Percentiles rank a stretch among this genome's conserved stretches.
Conservation (phyloP, 2,797 vertebrate species). For the Melanogrammus aeglefinus region DNA sequence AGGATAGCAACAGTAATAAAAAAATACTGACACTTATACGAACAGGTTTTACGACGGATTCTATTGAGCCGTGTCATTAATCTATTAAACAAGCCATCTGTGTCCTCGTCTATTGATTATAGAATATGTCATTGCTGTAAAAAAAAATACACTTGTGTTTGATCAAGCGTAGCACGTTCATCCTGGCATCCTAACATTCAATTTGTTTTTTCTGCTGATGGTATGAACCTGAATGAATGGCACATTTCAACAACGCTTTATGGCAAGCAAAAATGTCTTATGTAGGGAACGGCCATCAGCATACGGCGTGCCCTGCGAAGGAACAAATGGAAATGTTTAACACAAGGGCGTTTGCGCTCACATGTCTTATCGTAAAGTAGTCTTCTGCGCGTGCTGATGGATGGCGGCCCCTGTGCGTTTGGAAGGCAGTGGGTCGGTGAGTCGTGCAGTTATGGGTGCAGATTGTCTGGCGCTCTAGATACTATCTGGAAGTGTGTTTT, state of each 20-base stretch:
- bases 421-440: constrained; percentile 20
- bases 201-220: constrained; percentile 11
- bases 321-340: constrained; percentile 23
- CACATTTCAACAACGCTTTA: neutral
- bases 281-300: neutral
- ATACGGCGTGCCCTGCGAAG: neutral
- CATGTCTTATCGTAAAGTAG: constrained; percentile 16
- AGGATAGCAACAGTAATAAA: neutral
- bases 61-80: neutral
- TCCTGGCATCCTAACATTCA: constrained; percentile 3
- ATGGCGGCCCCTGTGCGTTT: constrained; percentile 9
- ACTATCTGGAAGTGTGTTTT: constrained; percentile 38
- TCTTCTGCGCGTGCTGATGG: constrained; percentile 20
- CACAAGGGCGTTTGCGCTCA: neutral
- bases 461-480: constrained; percentile 44
- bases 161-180: neutral
- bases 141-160: neutral
- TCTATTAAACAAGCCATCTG: neutral
- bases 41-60: neutral
- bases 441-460: constrained; percentile 28
- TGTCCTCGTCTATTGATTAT: neutral
- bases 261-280: neutral
- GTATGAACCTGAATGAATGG: constrained; percentile 11
- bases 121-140: neutral
- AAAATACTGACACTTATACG: no score